A percentile compares a stretch with the other conserved stretches of the same genome.
Evolutionary conservation across 2,888 invertebrate genomes (phyloP).

Genomic region (Hirudinaria manillensis): DNA sequence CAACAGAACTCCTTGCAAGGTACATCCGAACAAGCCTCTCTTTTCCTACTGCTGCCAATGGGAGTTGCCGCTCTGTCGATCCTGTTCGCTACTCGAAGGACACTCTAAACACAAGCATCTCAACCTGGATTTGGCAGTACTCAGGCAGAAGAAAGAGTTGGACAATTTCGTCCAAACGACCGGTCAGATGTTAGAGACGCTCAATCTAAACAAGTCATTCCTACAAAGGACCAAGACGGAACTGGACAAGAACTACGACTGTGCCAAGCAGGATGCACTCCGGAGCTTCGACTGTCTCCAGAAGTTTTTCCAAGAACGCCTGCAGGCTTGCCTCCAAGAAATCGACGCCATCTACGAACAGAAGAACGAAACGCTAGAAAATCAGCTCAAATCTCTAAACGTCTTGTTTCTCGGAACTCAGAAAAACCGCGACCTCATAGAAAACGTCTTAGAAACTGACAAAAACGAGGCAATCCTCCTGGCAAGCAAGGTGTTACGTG

Average conservation of each 20-base stretch:
- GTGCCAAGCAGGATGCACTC: neutral
- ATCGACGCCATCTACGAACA: neutral
- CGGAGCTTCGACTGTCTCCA: conserved; percentile 12
- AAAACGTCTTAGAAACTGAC: conserved; percentile 25
- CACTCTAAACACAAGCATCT: conserved; percentile 21
- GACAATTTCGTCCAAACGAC: neutral
- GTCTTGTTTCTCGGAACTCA: neutral
- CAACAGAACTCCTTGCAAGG: conserved; percentile 6
- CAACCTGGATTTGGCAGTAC: conserved; percentile 11
- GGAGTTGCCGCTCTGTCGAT: conserved; percentile 3
- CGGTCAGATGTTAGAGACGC: neutral
- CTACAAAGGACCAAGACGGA: neutral
- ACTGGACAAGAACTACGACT: neutral
- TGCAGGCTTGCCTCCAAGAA: neutral
- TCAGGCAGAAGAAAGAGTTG: conserved; percentile 19
- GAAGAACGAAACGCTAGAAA: conserved; percentile 6
- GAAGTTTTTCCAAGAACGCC: neutral
- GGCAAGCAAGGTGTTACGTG: conserved; percentile 14
- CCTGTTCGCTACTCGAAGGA: conserved; percentile 2
- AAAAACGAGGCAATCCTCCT: conserved; percentile 16
- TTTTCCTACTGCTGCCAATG: conserved; percentile 16
- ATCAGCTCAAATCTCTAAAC: conserved; percentile 2
- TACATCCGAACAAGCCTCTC: conserved; percentile 11
- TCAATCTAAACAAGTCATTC: neutral
- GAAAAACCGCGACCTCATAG: neutral